These are phyloP conservation scores for Chymomyza amoena DNA, from an alignment of 2,888 invertebrate species.

Conservation along the genomic window DNA sequence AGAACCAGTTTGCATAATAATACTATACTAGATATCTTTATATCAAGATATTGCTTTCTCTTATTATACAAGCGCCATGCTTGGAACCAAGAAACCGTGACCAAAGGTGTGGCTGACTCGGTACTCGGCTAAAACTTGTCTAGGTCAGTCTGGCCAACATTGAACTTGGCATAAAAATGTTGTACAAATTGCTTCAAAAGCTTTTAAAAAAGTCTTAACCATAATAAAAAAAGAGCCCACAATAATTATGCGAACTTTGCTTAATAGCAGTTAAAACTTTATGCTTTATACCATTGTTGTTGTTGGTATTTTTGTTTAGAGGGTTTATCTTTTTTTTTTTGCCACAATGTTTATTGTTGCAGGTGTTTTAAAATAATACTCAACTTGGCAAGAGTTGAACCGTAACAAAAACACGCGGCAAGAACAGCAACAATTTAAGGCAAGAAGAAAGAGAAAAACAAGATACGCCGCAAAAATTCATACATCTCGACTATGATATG, in stretches of 20 bases:
- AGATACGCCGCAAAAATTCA: background rate
- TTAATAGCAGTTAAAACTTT: conserved; percentile 21
- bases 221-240: background rate
- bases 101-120: background rate
- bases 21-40: background rate
- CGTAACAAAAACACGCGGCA: background rate
- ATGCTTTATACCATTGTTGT: conserved; percentile 1
- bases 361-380: conserved; percentile 32
- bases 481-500: background rate
- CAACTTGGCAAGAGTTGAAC: background rate
- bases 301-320: conserved; percentile 14
- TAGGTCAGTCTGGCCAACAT: conserved; percentile 42
- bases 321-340: conserved; percentile 1
- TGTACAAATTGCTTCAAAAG: background rate
- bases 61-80: background rate
- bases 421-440: background rate
- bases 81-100: background rate
- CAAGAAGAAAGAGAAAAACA: conserved; percentile 1
- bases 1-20: background rate
- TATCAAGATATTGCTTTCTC: background rate
- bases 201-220: conserved; percentile 31
- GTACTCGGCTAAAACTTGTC: conserved; percentile 15
- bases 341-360: conserved; percentile 35
- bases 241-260: conserved; percentile 41
- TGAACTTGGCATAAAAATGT: conserved; percentile 39